These are phyloP conservation scores for Chitala chitala DNA, from an alignment of 2,113 vertebrate species.

Conservation along the genomic window DNA sequence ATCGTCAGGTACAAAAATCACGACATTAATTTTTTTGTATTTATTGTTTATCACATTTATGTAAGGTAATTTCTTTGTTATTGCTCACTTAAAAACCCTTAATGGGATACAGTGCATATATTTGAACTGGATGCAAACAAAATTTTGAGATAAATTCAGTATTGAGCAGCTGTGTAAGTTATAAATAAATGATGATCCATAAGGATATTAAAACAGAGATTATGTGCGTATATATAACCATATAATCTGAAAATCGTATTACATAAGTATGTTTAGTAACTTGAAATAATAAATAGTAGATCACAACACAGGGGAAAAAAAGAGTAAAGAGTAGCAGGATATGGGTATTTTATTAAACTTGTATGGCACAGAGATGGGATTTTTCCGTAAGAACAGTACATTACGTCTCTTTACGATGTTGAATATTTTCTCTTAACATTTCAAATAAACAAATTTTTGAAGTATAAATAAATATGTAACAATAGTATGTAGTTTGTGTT, in stretches of 20 bases:
- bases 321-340: neutral
- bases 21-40: neutral
- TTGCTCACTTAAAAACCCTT: neutral
- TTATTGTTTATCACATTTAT: neutral
- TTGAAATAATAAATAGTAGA: neutral
- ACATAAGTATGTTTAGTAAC: neutral
- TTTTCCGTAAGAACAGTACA: no score
- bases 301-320: neutral
- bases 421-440: no score
- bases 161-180: no score
- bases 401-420: no score
- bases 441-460: no score
- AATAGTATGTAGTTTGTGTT: no score
- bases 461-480: no score
- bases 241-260: neutral
- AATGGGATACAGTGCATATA: neutral
- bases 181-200: neutral
- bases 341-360: neutral
- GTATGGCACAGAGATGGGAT: no score
- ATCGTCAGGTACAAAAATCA: neutral
- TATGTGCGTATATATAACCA: neutral
- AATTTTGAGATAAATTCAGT: no score
- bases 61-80: slow-evolving; percentile 11
- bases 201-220: neutral
- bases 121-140: neutral